These are phyloP conservation scores for Echinarachnius parma DNA, from an alignment of 53 echinoderm and acorn worm genomes.

Conservation along the genomic window DNA sequence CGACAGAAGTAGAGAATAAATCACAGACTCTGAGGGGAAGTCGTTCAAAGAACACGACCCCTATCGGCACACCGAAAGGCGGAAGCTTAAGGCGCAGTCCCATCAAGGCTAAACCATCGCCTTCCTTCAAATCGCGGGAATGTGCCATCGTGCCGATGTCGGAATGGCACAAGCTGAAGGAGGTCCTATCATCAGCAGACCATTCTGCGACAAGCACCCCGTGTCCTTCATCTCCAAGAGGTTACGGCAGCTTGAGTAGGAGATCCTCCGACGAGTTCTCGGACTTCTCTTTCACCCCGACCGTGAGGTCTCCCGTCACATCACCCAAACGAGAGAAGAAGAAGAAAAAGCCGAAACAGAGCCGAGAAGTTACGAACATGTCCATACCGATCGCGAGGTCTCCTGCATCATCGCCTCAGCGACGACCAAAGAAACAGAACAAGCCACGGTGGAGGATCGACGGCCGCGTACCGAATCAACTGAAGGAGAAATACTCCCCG, in stretches of 20 bases:
- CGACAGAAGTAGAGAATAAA: too few species aligned
- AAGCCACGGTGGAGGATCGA: slow-evolving; percentile 20
- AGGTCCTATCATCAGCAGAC: slow-evolving; percentile 19
- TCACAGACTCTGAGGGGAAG: too few species aligned
- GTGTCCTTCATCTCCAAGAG: slow-evolving; percentile 12
- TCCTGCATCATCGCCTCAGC: slow-evolving; percentile 12
- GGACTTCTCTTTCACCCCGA: neutral
- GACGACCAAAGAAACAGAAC: too few species aligned
- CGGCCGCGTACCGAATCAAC: slow-evolving; percentile 4
- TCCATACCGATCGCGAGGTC: too few species aligned
- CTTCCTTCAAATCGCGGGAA: slow-evolving; percentile 31
- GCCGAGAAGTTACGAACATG: too few species aligned
- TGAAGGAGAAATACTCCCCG: slow-evolving; percentile 19
- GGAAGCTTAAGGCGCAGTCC: too few species aligned
- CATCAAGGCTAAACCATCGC: slow-evolving; percentile 23
- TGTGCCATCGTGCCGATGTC: slow-evolving; percentile 35
- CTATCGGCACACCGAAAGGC: too few species aligned
- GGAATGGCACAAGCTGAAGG: slow-evolving; percentile 27
- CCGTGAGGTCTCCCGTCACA: neutral
- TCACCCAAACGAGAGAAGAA: too few species aligned
- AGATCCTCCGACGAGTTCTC: neutral
- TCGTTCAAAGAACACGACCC: too few species aligned
- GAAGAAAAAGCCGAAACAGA: too few species aligned
- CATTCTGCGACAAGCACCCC: neutral
- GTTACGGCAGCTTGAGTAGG: slow-evolving; percentile 1